These are phyloP conservation scores for Mustela lutreola DNA, from an alignment of 2,113 vertebrate genomes.

Conservation along the genomic window DNA sequence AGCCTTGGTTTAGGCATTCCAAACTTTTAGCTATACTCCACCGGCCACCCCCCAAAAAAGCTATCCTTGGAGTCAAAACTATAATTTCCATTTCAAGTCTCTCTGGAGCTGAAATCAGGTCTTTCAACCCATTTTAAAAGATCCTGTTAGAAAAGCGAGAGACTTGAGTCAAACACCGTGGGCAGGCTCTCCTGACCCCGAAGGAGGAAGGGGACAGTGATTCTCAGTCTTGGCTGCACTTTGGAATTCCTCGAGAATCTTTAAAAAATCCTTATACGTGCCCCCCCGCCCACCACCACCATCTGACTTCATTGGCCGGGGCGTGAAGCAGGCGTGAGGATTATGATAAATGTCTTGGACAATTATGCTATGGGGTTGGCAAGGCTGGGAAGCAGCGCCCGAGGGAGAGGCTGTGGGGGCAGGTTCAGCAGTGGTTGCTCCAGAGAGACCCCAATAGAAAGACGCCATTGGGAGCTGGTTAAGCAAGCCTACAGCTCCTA, in stretches of 20 bases:
- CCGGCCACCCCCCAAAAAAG: neutral
- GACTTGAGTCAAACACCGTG: fast-evolving
- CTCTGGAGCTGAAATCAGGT: neutral
- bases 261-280: neutral
- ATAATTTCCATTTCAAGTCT: neutral
- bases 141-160: neutral
- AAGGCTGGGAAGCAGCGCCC: too few species aligned
- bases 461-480: neutral
- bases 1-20: neutral
- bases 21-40: neutral
- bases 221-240: neutral
- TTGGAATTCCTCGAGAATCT: neutral
- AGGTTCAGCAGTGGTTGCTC: fast-evolving
- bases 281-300: neutral
- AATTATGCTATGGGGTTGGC: neutral
- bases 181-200: neutral
- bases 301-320: neutral
- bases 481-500: neutral
- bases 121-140: neutral
- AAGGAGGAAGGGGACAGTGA: neutral
- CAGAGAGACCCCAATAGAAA: too few species aligned
- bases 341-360: neutral
- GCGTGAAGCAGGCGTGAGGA: neutral
- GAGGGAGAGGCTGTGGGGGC: neutral
- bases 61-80: neutral